Conservation (phyloP, 1,140 invertebrate genomes). For the Globodera rostochiensis region DNA sequence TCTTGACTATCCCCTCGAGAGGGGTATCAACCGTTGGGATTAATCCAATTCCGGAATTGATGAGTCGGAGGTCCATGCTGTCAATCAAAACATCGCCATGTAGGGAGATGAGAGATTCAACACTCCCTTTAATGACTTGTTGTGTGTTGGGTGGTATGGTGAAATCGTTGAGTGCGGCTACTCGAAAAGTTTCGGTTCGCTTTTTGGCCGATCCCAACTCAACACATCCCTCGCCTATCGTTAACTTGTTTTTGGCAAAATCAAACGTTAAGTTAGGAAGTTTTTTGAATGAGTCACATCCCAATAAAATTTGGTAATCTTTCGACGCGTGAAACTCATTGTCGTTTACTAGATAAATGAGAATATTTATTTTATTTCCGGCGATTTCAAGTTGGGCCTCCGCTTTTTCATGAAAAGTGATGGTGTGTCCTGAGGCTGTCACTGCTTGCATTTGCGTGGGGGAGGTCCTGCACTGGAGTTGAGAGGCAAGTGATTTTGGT, state of each 20-base stretch:
- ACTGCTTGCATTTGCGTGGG: neutral
- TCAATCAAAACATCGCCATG: neutral
- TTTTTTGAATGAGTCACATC: conserved; percentile 9
- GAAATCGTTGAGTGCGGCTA: neutral
- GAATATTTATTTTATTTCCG: neutral
- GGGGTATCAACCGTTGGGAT: neutral
- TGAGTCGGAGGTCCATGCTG: neutral
- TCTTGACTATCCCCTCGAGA: neutral
- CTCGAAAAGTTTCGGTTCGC: neutral
- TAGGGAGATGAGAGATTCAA: neutral
- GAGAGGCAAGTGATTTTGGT: neutral
- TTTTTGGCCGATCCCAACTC: neutral
- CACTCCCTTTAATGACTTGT: neutral
- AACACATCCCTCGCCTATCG: neutral
- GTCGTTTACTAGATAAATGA: neutral
- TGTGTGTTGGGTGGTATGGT: conserved; percentile 1
- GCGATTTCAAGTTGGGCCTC: neutral
- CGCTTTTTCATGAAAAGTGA: neutral
- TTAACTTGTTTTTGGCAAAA: neutral
- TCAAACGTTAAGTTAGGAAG: conserved; percentile 3
- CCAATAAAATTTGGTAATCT: conserved; percentile 10
- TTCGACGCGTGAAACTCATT: neutral
- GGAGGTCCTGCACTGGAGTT: neutral
- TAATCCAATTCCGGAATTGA: neutral
- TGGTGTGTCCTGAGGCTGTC: neutral